Evolutionary conservation across 2,797 vertebrate genomes (phyloP).

Genomic region (Thunnus albacares): DNA sequence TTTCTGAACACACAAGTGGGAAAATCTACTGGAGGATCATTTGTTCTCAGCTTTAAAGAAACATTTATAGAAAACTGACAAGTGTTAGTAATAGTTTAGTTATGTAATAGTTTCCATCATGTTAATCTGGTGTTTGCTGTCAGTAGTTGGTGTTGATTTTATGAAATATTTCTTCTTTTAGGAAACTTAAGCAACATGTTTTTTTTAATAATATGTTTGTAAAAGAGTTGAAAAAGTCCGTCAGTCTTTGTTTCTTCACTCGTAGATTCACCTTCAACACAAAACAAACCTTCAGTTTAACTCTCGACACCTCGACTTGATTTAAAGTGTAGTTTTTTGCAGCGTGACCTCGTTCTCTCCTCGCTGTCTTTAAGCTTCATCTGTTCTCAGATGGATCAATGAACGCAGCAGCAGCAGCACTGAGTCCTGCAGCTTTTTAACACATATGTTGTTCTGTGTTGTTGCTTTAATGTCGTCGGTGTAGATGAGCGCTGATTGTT

Average conservation of each 20-base stretch:
- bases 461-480: background rate
- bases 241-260: no score
- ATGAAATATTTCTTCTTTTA: no score
- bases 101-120: no score
- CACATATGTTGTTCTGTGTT: background rate
- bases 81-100: no score
- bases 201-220: no score
- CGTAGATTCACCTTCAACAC: no score
- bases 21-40: background rate
- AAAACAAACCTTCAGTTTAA: no score
- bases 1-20: background rate
- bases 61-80: no score
- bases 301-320: background rate
- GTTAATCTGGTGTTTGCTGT: no score
- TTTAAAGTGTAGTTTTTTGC: background rate
- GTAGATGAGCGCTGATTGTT: background rate
- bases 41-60: background rate
- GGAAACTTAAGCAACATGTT: background rate
- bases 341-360: background rate
- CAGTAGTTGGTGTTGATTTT: no score
- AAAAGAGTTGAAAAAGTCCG: no score
- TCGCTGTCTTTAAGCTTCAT: background rate
- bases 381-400: slow-evolving; percentile 9
- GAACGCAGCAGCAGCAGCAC: background rate
- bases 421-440: background rate